phyloP scores from a whole-genome alignment of 2,113 vertebrate genomes.

The Charadrius vociferus region DNA sequence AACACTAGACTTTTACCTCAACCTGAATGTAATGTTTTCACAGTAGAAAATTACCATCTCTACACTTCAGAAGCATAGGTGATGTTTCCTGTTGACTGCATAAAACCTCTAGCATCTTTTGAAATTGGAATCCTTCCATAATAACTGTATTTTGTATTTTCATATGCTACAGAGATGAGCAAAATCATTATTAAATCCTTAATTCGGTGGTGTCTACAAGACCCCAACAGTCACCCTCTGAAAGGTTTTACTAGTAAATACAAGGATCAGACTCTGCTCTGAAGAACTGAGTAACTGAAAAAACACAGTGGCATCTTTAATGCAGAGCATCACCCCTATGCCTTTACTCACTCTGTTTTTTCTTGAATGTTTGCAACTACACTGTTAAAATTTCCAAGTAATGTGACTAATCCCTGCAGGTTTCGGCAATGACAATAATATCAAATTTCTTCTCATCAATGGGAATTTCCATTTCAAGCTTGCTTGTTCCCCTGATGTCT shows the following conservation, averaged over 20 bases:
- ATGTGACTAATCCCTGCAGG: conserved; percentile 19
- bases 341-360: neutral
- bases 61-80: neutral
- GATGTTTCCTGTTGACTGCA: neutral
- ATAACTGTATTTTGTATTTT: neutral
- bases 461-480: conserved; percentile 39
- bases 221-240: neutral
- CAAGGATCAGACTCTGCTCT: neutral
- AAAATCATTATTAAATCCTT: neutral
- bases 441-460: conserved; percentile 23
- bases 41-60: neutral
- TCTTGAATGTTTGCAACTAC: neutral
- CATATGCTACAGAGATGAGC: neutral
- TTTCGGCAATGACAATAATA: neutral
- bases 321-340: neutral
- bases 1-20: neutral
- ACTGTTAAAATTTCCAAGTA: neutral
- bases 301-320: neutral
- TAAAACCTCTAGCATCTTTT: conserved; percentile 3
- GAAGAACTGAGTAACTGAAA: neutral
- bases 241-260: neutral
- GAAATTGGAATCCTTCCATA: neutral
- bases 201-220: neutral
- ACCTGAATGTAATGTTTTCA: neutral
- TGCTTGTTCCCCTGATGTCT: neutral